Evolutionary conservation across 2,797 vertebrate species (phyloP).

Genomic region (Sylvilagus floridanus): DNA sequence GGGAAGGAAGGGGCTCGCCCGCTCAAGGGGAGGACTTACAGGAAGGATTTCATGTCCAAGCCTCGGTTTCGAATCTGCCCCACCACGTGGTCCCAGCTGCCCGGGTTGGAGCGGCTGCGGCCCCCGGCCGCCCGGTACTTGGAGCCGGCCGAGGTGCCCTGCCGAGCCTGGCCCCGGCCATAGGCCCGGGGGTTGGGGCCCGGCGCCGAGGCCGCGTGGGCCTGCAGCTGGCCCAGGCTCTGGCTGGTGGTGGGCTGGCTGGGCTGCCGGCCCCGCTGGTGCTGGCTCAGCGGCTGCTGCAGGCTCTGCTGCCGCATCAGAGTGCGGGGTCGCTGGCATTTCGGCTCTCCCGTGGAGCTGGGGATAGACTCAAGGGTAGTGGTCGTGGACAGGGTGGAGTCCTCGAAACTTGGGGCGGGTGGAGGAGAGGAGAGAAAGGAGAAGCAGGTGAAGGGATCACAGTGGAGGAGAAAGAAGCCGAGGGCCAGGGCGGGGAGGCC

Average conservation of each 20-base stretch:
- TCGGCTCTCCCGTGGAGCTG: constrained; percentile 92
- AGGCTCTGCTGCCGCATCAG: constrained; percentile 98
- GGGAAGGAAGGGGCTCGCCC: neutral
- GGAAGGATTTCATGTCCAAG: constrained; percentile 99
- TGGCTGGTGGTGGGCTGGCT: constrained; percentile 98
- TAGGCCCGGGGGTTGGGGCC: constrained; percentile 87
- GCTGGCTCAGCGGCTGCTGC: constrained; percentile 98
- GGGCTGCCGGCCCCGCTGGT: constrained; percentile 93
- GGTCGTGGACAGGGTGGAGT: constrained; percentile 95
- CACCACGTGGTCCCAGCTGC: constrained; percentile 99
- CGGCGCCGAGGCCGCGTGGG: constrained; percentile 88
- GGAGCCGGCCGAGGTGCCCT: constrained; percentile 91
- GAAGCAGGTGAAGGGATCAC: constrained; percentile 90
- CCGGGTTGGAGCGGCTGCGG: constrained; percentile 92
- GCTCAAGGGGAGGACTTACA: constrained; percentile 92
- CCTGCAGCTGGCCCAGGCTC: constrained; percentile 97
- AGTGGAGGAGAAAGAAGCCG: constrained; percentile 90
- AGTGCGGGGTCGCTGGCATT: constrained; percentile 94
- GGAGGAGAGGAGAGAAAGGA: constrained; percentile 92
- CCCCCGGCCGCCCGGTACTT: constrained; percentile 91
- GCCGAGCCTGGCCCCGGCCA: constrained; percentile 89
- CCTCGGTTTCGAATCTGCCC: constrained; percentile 98
- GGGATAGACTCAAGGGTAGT: constrained; percentile 99
- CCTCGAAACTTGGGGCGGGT: constrained; percentile 93
- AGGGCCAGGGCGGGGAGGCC: constrained; percentile 89